Conservation (phyloP, 2,888 invertebrate genomes). For the Melieria crassipennis region DNA sequence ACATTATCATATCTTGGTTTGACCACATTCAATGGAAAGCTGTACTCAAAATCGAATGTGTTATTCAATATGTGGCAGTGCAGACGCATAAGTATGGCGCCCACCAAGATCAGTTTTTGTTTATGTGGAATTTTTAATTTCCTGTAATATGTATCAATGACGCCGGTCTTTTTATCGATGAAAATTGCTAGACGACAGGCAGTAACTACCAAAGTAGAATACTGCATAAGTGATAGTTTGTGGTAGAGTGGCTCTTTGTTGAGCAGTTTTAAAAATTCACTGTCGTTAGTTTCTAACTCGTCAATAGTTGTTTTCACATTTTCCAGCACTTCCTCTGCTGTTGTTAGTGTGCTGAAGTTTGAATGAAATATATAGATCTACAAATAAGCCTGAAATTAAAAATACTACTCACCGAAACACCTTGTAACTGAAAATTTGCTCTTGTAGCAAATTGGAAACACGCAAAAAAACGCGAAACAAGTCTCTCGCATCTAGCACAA, state of each 20-base stretch:
- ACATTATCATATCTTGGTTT: slow-evolving; percentile 16
- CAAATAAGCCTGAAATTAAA: neutral
- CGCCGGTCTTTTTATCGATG: slow-evolving; percentile 39
- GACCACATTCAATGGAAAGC: slow-evolving; percentile 1
- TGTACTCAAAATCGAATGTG: slow-evolving; percentile 44
- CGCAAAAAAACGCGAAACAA: slow-evolving; percentile 41
- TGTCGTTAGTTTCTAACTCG: slow-evolving; percentile 4
- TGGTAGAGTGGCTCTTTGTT: slow-evolving; percentile 37
- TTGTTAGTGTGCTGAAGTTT: slow-evolving; percentile 32
- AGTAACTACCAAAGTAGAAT: slow-evolving; percentile 42
- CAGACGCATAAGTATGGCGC: slow-evolving; percentile 44
- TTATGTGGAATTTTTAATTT: slow-evolving; percentile 38
- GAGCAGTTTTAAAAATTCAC: slow-evolving; percentile 27
- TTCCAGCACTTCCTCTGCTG: slow-evolving; percentile 36
- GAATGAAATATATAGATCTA: neutral
- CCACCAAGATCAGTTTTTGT: slow-evolving; percentile 43
- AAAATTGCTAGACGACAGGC: slow-evolving; percentile 43
- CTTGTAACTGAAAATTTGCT: slow-evolving; percentile 36
- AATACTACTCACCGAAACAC: slow-evolving; percentile 34
- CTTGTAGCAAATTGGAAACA: slow-evolving; percentile 32
- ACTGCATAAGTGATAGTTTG: slow-evolving; percentile 38
- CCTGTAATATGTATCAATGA: slow-evolving; percentile 36
- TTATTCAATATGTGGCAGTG: slow-evolving; percentile 39
- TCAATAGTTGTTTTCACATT: slow-evolving; percentile 17
- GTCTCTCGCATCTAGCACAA: slow-evolving; percentile 39